phyloP scores from a whole-genome alignment of 2,888 invertebrate genomes.

The Lithophane leautieri region DNA sequence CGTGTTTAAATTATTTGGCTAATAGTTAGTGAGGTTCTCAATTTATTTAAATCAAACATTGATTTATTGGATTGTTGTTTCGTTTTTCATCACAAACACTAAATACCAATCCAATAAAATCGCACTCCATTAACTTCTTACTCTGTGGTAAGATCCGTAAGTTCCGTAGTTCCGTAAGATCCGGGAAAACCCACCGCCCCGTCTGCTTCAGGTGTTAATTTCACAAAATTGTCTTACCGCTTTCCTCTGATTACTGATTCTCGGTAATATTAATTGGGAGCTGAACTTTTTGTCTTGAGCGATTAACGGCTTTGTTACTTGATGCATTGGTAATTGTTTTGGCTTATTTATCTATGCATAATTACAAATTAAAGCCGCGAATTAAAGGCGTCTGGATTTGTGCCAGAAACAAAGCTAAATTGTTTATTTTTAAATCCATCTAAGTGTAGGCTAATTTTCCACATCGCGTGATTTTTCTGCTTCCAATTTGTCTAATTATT shows the following conservation, averaged over 20 bases:
- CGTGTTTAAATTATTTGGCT: not conserved
- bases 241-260: slow-evolving; percentile 59
- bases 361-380: no score
- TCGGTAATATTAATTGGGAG: slow-evolving; percentile 57
- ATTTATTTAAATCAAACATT: not conserved
- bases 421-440: no score
- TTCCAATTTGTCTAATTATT: not conserved
- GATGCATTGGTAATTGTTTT: slow-evolving; percentile 46
- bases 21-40: not conserved
- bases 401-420: no score
- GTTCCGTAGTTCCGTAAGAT: slow-evolving; percentile 56
- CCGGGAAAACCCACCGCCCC: slow-evolving; percentile 29
- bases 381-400: no score
- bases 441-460: no score
- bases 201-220: slow-evolving; percentile 66
- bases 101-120: not conserved
- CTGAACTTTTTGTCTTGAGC: slow-evolving; percentile 54
- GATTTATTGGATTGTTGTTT: not conserved
- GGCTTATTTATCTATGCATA: not conserved
- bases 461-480: no score
- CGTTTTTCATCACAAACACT: no score
- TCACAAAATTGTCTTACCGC: slow-evolving; percentile 61
- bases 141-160: slow-evolving; percentile 37
- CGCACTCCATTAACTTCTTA: slow-evolving; percentile 35
- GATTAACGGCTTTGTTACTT: slow-evolving; percentile 53